phyloP scores from a whole-genome alignment of 2,797 vertebrate species.

The Gambusia yucatana region DNA sequence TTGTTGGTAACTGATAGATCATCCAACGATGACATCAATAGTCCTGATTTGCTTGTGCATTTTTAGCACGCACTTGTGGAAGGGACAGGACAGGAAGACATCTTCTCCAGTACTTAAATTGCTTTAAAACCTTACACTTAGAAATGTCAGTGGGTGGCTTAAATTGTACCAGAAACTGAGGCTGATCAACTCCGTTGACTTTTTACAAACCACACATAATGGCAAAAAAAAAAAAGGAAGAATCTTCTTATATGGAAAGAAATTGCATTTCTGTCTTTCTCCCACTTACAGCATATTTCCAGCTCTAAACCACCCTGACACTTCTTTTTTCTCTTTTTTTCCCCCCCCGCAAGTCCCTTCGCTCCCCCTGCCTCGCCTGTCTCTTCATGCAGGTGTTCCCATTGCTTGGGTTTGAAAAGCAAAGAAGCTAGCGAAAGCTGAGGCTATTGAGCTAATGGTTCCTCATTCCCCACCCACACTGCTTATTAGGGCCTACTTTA shows the following conservation, averaged over 20 bases:
- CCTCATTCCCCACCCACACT: constrained; percentile 74
- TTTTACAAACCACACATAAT: background rate
- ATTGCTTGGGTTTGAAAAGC: constrained; percentile 59
- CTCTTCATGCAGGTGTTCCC: constrained; percentile 68
- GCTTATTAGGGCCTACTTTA: constrained; percentile 70
- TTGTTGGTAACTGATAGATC: background rate
- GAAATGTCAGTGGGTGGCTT: background rate
- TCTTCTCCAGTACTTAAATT: background rate
- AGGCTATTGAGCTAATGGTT: constrained; percentile 74
- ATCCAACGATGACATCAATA: background rate
- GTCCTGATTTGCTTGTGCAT: background rate
- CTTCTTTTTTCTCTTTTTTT: background rate
- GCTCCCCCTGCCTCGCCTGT: constrained; percentile 7
- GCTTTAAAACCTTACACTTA: constrained; percentile 1
- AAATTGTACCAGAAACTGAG: background rate
- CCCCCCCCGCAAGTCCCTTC: constrained; percentile 3
- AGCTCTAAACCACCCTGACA: constrained; percentile 32
- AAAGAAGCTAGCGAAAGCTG: constrained; percentile 48
- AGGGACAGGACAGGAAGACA: background rate
- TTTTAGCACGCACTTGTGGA: background rate
- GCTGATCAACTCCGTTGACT: background rate
- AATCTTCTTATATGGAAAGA: constrained; percentile 1
- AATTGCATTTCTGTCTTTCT: constrained; percentile 10
- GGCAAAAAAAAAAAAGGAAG: background rate
- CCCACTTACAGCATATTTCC: constrained; percentile 3